These are phyloP conservation scores for Zoanthus solanderi DNA, from an alignment of 92 coral and sea anemone species.

Conservation along the genomic window DNA sequence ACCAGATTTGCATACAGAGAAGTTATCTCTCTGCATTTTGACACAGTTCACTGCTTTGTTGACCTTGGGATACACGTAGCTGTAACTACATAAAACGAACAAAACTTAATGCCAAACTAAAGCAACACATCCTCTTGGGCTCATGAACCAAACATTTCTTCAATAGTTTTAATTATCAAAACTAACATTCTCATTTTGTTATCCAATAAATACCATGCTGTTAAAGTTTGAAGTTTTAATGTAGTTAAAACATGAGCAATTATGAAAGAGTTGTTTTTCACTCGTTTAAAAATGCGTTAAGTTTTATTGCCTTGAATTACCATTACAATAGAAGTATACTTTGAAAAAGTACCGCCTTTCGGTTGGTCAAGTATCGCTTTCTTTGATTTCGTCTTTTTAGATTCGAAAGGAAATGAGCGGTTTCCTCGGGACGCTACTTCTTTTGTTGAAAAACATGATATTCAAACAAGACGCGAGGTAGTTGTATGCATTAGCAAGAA, in stretches of 20 bases:
- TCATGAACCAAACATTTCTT: neutral
- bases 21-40: constrained; percentile 3
- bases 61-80: neutral
- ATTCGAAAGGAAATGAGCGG: constrained; percentile 39
- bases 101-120: constrained; percentile 15
- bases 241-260: constrained; percentile 23
- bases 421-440: neutral
- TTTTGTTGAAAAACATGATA: neutral
- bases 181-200: constrained; percentile 25
- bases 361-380: constrained; percentile 39
- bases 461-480: constrained; percentile 22
- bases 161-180: constrained; percentile 26
- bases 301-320: constrained; percentile 24
- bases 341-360: constrained; percentile 20
- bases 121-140: neutral
- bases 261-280: constrained; percentile 10
- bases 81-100: neutral
- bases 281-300: constrained; percentile 31
- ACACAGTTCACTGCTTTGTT: constrained; percentile 36
- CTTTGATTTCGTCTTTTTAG: constrained; percentile 26
- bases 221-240: constrained; percentile 9
- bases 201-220: constrained; percentile 2
- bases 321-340: constrained; percentile 22
- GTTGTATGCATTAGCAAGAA: neutral
- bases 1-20: constrained; percentile 24